Evolutionary conservation across 2,888 invertebrate species (phyloP).

Genomic region (Leptopilina syphax): DNA sequence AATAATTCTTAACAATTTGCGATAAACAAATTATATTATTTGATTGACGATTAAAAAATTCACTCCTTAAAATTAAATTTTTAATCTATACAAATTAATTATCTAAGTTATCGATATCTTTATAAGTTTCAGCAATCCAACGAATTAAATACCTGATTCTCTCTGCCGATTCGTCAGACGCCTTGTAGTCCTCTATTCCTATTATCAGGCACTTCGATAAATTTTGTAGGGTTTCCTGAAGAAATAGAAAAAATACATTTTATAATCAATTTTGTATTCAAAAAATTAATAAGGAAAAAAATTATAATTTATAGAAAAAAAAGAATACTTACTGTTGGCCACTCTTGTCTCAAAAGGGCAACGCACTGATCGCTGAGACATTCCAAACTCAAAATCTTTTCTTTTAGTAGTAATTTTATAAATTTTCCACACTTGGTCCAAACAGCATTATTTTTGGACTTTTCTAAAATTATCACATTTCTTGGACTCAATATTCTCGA

Average conservation of each 20-base stretch:
- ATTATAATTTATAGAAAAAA: not conserved
- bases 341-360: conserved; percentile 83
- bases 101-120: conserved; percentile 65
- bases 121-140: conserved; percentile 71
- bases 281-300: not conserved
- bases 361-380: conserved; percentile 83
- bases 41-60: not conserved
- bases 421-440: conserved; percentile 68
- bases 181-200: conserved; percentile 64
- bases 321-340: conserved; percentile 79
- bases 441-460: conserved; percentile 57
- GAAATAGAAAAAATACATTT: conserved; percentile 22
- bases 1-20: not conserved
- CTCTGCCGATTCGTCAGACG: conserved; percentile 64
- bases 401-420: conserved; percentile 77
- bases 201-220: conserved; percentile 69
- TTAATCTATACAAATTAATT: conserved; percentile 42
- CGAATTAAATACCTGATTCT: conserved; percentile 67
- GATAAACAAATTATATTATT: not conserved
- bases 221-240: conserved; percentile 65
- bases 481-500: conserved; percentile 68
- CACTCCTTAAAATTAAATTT: not conserved
- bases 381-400: conserved; percentile 80
- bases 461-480: conserved; percentile 68
- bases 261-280: not conserved